Evolutionary conservation across 1,140 invertebrate genomes (phyloP).

Genomic region (Leptoteleia sp.): DNA sequence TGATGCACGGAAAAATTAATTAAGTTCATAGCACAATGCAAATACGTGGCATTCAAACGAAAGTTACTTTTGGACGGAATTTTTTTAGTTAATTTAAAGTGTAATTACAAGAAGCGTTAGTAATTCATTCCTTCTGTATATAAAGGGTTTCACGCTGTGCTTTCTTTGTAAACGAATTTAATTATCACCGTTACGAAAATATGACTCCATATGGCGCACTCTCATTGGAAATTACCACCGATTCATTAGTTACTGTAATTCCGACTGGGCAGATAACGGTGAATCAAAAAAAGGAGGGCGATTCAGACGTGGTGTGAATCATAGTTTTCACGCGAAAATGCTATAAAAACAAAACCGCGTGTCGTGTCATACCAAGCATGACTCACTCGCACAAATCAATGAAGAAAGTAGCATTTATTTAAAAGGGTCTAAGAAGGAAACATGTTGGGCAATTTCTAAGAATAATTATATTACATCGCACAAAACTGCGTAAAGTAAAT

Average conservation of each 20-base stretch:
- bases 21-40: background rate
- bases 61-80: background rate
- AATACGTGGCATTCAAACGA: background rate
- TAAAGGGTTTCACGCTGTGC: slow-evolving; percentile 12
- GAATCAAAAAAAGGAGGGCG: slow-evolving; percentile 40
- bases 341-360: slow-evolving; percentile 45
- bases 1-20: no score
- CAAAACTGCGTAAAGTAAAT: background rate
- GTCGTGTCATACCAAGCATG: slow-evolving; percentile 22
- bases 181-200: slow-evolving; percentile 45
- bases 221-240: slow-evolving; percentile 39
- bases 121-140: background rate
- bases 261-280: slow-evolving; percentile 22
- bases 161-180: slow-evolving; percentile 35
- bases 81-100: slow-evolving; percentile 20
- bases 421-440: slow-evolving; percentile 2
- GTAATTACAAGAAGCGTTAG: slow-evolving; percentile 1
- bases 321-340: slow-evolving; percentile 57
- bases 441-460: slow-evolving; percentile 22
- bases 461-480: slow-evolving; percentile 12
- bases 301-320: slow-evolving; percentile 40
- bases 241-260: slow-evolving; percentile 46
- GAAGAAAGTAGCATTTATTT: slow-evolving; percentile 24
- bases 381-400: slow-evolving; percentile 61
- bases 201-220: slow-evolving; percentile 29